Conservation (phyloP, 2,113 vertebrate genomes). For the Oplegnathus fasciatus region DNA sequence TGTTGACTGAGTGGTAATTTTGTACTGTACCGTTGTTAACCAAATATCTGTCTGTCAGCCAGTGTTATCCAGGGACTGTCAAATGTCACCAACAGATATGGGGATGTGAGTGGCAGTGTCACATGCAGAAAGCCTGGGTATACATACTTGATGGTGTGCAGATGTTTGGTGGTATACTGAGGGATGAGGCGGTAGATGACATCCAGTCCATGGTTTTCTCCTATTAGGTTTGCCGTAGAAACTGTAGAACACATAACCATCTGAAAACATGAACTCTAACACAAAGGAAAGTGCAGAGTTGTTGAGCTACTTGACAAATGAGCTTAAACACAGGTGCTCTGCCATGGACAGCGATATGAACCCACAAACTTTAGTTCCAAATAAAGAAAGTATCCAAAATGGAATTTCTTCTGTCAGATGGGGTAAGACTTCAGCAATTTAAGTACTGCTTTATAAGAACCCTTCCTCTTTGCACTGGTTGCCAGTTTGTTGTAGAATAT, state of each 20-base stretch:
- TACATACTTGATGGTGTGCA: slow-evolving; percentile 89
- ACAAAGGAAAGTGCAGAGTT: too few species aligned
- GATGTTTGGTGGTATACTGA: slow-evolving; percentile 85
- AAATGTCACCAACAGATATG: neutral
- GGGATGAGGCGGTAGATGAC: slow-evolving; percentile 89
- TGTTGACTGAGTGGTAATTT: neutral
- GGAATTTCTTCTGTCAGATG: too few species aligned
- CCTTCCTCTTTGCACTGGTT: too few species aligned
- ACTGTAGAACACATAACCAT: slow-evolving; percentile 77
- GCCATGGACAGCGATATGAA: too few species aligned
- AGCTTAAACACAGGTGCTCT: too few species aligned
- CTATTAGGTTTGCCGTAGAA: slow-evolving; percentile 87
- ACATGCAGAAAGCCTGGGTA: neutral
- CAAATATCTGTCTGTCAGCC: neutral
- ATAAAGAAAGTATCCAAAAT: too few species aligned
- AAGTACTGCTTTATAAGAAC: too few species aligned
- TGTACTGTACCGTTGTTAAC: neutral
- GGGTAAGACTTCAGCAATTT: too few species aligned
- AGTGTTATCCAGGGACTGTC: neutral
- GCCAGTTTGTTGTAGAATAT: too few species aligned
- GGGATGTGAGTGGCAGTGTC: neutral
- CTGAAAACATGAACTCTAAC: neutral
- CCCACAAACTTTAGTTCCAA: too few species aligned
- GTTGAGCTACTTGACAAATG: too few species aligned
- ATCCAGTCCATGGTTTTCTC: slow-evolving; percentile 90